These are phyloP conservation scores for Poecilobothrus nobilitatus DNA, from an alignment of 2,888 invertebrate species.

Conservation along the genomic window DNA sequence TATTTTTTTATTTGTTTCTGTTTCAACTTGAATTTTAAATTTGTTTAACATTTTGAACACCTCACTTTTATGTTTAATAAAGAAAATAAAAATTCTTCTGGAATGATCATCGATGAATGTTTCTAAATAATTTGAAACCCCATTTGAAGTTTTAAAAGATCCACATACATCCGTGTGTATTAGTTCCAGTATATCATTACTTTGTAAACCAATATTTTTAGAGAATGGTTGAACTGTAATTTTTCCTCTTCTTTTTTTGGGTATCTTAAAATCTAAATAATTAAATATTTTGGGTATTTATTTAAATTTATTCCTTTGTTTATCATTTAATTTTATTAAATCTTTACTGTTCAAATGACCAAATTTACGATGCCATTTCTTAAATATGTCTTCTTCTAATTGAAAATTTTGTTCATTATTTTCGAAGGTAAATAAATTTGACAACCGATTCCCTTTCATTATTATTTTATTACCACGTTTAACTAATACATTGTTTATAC, in stretches of 20 bases:
- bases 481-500: not conserved
- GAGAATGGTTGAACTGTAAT: not conserved
- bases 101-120: conserved; percentile 24
- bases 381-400: not conserved
- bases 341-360: conserved; percentile 7
- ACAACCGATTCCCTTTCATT: not conserved
- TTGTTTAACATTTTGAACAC: conserved; percentile 19
- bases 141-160: conserved; percentile 20
- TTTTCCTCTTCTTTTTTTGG: not conserved
- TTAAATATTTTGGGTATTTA: too few species aligned
- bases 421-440: not conserved
- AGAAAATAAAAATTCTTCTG: conserved; percentile 19
- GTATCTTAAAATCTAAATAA: not conserved
- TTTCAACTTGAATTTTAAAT: conserved; percentile 19
- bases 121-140: conserved; percentile 20
- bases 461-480: not conserved
- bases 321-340: not conserved
- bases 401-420: not conserved
- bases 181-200: conserved; percentile 12
- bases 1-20: conserved; percentile 15
- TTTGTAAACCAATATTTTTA: not conserved
- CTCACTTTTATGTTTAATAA: conserved; percentile 20
- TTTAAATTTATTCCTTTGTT: not conserved
- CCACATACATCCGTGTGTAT: conserved; percentile 23
- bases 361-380: not conserved